Evolutionary conservation across 1,140 invertebrate genomes (phyloP).

Genomic region (Drosophila nikananu): DNA sequence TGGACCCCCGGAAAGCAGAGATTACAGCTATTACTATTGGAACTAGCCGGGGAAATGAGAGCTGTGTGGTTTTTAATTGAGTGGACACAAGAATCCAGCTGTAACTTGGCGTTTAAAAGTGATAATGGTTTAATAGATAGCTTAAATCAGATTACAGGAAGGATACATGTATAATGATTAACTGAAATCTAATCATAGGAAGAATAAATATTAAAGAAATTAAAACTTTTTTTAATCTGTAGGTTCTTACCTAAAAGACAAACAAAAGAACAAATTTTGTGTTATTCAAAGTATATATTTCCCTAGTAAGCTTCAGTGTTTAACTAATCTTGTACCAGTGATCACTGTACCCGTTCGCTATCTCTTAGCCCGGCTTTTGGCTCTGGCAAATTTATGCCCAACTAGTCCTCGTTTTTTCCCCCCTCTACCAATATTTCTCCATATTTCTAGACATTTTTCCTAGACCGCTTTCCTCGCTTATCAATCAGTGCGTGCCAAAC

Average conservation of each 20-base stretch:
- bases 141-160: not conserved
- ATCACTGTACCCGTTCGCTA: conserved; percentile 5
- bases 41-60: not conserved
- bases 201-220: not conserved
- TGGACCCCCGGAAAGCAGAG: conserved; percentile 23
- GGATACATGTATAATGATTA: conserved; percentile 2
- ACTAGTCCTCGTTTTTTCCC: conserved; percentile 13
- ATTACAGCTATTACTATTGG: conserved; percentile 7
- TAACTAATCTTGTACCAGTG: not conserved
- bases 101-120: conserved; percentile 1
- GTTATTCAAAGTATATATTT: not conserved
- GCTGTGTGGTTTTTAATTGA: not conserved
- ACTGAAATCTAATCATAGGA: not conserved
- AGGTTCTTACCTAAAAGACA: too few species aligned
- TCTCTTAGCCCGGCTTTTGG: not conserved
- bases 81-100: not conserved
- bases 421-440: not conserved
- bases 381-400: conserved; percentile 43
- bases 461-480: conserved; percentile 55
- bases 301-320: not conserved
- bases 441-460: conserved; percentile 7
- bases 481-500: conserved; percentile 82
- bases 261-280: too few species aligned
- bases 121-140: conserved; percentile 28
- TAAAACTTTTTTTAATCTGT: not conserved